Base-by-base conservation (phyloP, 2,113 vertebrate genomes). In the Puma concolor region DNA sequence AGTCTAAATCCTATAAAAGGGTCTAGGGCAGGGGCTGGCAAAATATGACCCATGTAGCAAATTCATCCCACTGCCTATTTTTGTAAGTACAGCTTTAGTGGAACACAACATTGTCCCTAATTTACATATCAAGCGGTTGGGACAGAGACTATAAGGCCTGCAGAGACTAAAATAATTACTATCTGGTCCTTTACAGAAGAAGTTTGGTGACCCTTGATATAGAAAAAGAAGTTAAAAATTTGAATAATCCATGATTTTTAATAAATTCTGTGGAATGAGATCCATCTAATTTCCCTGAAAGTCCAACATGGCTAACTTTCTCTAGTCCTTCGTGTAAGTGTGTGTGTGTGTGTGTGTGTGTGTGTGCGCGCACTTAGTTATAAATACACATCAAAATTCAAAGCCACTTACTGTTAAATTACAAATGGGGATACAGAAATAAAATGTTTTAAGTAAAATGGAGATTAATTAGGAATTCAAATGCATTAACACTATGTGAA, bases 381-480 rank as follows among this genome's bases (percentile, higher is more conserved):
- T 48, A 92, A 86, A 54, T 72, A 12, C 33, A 84, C 29, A 48
- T 87, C 38, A 19, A 57, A 54, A 90, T 31, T 64, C 83, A 96
- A 93, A 83, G 2, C 77, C 48, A 72, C 79, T 85, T 41, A 66
- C 44, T 88, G 44, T 71, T 93, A 94, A 95, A 88, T 72, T 82
- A 69, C 81, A 48, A 71, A 60, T 63, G 25, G 66, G 25, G 50
- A 63, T 74, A 29, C 63, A 93, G 85, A 79, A 60, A 93, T 12
- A 93, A 95, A 52, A 85, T 86, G 29, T 14, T 93, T 79, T 71
- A 92, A 95, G 44, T 71, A 90, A 94, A 94, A 96, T 94, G 16
- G 88, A 96, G 64, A 91, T 94, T 98, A 98, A 98, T 97, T 98
- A 98, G 86, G 84, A 96, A 95, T 98, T 97, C 97, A 98, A 97